A percentile compares a stretch with the other conserved stretches of the same genome.
Evolutionary conservation across 2,113 vertebrate genomes (phyloP).

Genomic region (Neolamprologus kungweensis): DNA sequence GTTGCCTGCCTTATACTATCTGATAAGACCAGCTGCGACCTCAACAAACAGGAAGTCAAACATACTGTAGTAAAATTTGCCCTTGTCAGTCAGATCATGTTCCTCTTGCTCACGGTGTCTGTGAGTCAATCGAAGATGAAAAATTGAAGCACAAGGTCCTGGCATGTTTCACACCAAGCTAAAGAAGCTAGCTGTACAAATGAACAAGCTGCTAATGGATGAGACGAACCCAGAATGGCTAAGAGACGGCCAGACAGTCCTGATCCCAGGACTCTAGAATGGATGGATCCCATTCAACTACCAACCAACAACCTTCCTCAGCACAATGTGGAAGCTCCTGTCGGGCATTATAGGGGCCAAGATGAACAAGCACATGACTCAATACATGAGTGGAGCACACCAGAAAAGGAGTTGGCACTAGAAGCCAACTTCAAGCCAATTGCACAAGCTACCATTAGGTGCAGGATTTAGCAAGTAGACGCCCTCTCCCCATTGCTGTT

Average conservation of each 20-base stretch:
- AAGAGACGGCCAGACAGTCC: not conserved
- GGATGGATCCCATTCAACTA: not conserved
- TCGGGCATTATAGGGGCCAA: not conserved
- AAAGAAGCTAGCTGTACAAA: not conserved
- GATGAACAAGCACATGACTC: not conserved
- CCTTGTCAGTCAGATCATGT: not conserved
- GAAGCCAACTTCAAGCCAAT: not conserved
- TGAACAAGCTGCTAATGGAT: not conserved
- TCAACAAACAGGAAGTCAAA: constrained; percentile 87
- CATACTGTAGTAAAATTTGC: not conserved
- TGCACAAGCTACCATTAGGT: not conserved
- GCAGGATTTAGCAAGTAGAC: not conserved
- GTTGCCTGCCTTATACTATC: constrained; percentile 88
- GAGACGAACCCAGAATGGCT: not conserved
- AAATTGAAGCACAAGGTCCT: not conserved
- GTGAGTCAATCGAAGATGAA: not conserved
- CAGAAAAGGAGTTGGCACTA: not conserved
- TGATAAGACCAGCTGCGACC: constrained; percentile 96
- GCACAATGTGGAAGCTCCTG: not conserved
- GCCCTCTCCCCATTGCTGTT: not conserved
- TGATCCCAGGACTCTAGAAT: accelerated
- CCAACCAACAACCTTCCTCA: not conserved
- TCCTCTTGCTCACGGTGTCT: not conserved
- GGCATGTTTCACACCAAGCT: not conserved
- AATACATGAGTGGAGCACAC: not conserved